Percentiles rank a stretch among this genome's conserved stretches.
phyloP scores from a whole-genome alignment of 2,888 invertebrate species.

The Thecophora atra region DNA sequence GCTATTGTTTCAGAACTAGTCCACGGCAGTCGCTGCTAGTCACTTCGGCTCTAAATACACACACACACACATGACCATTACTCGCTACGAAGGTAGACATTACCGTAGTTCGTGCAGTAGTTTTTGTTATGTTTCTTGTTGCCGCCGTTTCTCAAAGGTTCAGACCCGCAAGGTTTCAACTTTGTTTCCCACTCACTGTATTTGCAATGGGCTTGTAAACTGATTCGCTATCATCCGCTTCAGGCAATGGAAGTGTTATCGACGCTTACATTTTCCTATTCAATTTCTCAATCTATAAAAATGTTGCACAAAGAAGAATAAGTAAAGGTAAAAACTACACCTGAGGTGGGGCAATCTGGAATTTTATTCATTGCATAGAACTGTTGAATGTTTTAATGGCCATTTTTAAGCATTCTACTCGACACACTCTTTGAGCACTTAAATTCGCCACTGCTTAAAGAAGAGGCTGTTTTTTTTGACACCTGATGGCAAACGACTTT shows the following conservation, averaged over 20 bases:
- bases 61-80: neutral
- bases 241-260: neutral
- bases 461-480: no score
- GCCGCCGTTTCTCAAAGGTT: neutral
- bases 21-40: neutral
- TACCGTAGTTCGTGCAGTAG: neutral
- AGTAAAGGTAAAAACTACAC: neutral
- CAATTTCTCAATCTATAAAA: neutral
- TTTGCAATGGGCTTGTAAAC: neutral
- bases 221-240: neutral
- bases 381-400: no score
- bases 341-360: neutral
- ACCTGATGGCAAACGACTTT: no score
- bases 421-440: no score
- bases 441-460: no score
- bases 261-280: neutral
- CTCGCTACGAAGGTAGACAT: no score
- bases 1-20: neutral
- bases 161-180: slow-evolving; percentile 12
- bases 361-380: no score
- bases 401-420: no score
- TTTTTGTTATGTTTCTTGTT: neutral
- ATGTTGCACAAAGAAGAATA: neutral
- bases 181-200: slow-evolving; percentile 13
- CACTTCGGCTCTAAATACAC: neutral